A percentile compares a stretch with the other conserved stretches of the same genome.
Evolutionary conservation across 2,797 vertebrate genomes (phyloP).

Genomic region (Petrocephalus sullivani): DNA sequence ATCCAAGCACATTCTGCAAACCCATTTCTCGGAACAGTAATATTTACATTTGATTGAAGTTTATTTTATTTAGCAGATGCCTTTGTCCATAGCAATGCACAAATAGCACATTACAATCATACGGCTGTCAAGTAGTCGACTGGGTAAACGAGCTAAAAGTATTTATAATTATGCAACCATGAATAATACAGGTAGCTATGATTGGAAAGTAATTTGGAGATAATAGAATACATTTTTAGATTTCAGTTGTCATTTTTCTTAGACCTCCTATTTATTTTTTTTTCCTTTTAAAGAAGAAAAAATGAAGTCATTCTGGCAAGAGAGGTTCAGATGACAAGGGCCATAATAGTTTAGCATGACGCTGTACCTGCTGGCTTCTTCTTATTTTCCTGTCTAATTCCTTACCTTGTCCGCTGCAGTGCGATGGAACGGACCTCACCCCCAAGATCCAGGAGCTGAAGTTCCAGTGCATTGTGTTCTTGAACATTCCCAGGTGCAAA

Average conservation of each 20-base stretch:
- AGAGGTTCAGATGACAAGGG: not conserved
- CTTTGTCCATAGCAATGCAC: not conserved
- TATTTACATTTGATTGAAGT: not conserved
- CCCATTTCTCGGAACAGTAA: not conserved
- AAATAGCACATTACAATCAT: not conserved
- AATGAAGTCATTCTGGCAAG: not conserved
- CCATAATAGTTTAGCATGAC: not conserved
- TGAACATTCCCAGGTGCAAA: conserved; percentile 94
- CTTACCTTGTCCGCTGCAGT: conserved; percentile 59
- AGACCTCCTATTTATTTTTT: not conserved
- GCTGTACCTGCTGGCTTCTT: not conserved
- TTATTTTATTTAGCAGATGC: not conserved
- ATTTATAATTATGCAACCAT: not conserved
- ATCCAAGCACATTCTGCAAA: not conserved
- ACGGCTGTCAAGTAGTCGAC: not conserved
- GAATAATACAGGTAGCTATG: not conserved
- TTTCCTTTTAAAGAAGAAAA: not conserved
- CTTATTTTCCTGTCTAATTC: not conserved
- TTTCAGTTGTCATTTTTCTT: not conserved
- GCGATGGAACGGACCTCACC: conserved; percentile 94
- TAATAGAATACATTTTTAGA: not conserved
- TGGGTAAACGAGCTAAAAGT: not conserved
- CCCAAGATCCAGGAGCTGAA: conserved; percentile 98
- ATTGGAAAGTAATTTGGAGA: not conserved
- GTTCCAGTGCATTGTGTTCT: conserved; percentile 99